Percentiles rank a stretch among this genome's conserved stretches.
These are phyloP conservation scores for Diogma glabrata DNA, from an alignment of 2,888 invertebrate species.

Conservation along the genomic window DNA sequence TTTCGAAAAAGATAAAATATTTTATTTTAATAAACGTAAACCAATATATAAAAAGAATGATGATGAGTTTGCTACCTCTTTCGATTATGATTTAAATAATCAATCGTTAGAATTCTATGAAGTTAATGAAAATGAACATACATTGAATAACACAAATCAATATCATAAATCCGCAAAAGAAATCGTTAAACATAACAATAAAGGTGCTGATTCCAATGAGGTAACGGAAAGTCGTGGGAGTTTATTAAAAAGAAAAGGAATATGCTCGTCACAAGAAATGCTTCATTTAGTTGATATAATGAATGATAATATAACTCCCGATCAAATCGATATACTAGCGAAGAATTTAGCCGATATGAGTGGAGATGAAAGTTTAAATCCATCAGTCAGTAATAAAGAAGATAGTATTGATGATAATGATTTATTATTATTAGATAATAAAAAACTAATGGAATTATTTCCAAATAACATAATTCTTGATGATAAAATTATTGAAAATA, in stretches of 20 bases:
- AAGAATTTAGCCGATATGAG: conserved; percentile 19
- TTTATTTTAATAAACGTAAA: conserved; percentile 17
- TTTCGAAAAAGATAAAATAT: conserved; percentile 19
- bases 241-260: conserved; percentile 19
- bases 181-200: conserved; percentile 13
- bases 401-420: conserved; percentile 11
- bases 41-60: conserved; percentile 15
- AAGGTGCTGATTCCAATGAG: conserved; percentile 14
- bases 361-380: conserved; percentile 18
- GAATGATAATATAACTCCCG: conserved; percentile 19
- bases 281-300: conserved; percentile 20
- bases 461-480: conserved; percentile 17
- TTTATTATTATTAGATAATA: conserved; percentile 14
- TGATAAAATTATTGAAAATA: conserved; percentile 20
- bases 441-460: conserved; percentile 18
- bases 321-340: conserved; percentile 20
- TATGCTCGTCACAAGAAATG: conserved; percentile 22
- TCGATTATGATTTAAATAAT: conserved; percentile 17
- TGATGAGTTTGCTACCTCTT: conserved; percentile 15
- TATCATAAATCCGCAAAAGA: background rate
- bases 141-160: background rate
- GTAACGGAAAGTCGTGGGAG: conserved; percentile 4
- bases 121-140: conserved; percentile 15
- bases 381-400: background rate
- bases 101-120: conserved; percentile 19